Evolutionary conservation across 2,888 invertebrate genomes (phyloP).

Genomic region (Quadriops clusia): DNA sequence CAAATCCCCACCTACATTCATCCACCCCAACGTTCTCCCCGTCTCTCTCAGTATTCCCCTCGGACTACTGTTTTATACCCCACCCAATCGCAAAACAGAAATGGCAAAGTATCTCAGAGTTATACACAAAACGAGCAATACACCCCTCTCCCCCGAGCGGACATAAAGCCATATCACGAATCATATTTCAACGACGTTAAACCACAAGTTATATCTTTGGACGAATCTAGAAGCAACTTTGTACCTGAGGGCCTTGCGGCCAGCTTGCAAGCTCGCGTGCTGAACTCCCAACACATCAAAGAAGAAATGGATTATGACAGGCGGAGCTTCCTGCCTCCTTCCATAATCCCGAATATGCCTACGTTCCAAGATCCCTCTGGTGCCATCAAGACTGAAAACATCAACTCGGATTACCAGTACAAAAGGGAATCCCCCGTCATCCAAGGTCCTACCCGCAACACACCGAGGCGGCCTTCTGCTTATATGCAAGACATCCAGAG

Average conservation of each 20-base stretch:
- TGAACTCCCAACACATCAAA: constrained; percentile 36
- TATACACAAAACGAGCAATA: constrained; percentile 33
- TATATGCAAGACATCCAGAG: constrained; percentile 14
- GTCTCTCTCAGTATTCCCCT: constrained; percentile 28
- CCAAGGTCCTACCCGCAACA: constrained; percentile 37
- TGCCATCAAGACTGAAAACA: constrained; percentile 25
- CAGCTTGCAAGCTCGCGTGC: constrained; percentile 67
- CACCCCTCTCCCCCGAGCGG: constrained; percentile 53
- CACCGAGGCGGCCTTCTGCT: constrained; percentile 30
- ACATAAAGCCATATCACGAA: constrained; percentile 60
- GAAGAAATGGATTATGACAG: constrained; percentile 28
- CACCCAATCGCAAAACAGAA: constrained; percentile 17
- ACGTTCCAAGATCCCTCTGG: constrained; percentile 23
- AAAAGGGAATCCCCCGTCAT: constrained; percentile 43
- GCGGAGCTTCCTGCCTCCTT: constrained; percentile 28
- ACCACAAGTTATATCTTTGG: constrained; percentile 31
- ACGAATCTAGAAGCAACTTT: constrained; percentile 30
- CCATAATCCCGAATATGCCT: constrained; percentile 16
- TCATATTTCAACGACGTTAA: constrained; percentile 56
- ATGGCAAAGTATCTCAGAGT: constrained; percentile 19
- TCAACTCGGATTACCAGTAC: constrained; percentile 24
- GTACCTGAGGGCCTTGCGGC: constrained; percentile 63
- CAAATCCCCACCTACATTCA: constrained; percentile 19
- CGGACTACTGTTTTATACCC: constrained; percentile 33
- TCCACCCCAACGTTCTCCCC: constrained; percentile 26